Evolutionary conservation across 2,113 vertebrate species (phyloP), one percentile per base, ranked within the genome.

Genomic region (Chaenocephalus aceratus): DNA sequence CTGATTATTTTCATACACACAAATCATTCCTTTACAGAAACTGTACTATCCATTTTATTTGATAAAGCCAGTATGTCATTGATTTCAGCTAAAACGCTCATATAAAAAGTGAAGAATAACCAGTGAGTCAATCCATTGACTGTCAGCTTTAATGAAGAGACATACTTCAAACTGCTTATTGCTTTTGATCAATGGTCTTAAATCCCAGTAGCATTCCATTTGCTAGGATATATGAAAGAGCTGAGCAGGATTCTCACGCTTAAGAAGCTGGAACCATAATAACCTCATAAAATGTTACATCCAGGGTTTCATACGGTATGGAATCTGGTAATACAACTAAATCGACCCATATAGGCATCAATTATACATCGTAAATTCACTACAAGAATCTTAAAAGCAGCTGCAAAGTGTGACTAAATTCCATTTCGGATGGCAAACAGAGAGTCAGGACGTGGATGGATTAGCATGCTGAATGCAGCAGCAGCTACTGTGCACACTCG

Each of bases 401-500:
- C 51, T 53, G 34, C 9, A 8, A 63, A 52, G 10, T 56, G 49
- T 64, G 72, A 54, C 14, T 80, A 64, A 66, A 56, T 71, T 69
- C 52, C 36, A 73, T n/a, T 56, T n/a, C 57, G 30, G 49, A 52
- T 64, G 63, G 18, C 52, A 59, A 77, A 61, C 48, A 52, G 18
- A 63, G 57, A 23, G 60, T 70, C 15, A 34, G 44, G 4, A 63
- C 51, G 68, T 12, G 12, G 53, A 34, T 30, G 64, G 49, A 86
- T 83, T 72, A 83, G 58, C 69, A 80, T 81, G 51, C 54, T 56
- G 70, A 73, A 34, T 36, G 53, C 76, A 74, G 49, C 66, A 36
- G 52, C 58, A 21, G 63, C 56, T 16, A 46, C 30, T 16, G 21
- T 21, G 66, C 64, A 60, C 67, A 12, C 21, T 12, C 14, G 45